Conservation (phyloP, 2,113 vertebrate species). For the Scomber colias region DNA sequence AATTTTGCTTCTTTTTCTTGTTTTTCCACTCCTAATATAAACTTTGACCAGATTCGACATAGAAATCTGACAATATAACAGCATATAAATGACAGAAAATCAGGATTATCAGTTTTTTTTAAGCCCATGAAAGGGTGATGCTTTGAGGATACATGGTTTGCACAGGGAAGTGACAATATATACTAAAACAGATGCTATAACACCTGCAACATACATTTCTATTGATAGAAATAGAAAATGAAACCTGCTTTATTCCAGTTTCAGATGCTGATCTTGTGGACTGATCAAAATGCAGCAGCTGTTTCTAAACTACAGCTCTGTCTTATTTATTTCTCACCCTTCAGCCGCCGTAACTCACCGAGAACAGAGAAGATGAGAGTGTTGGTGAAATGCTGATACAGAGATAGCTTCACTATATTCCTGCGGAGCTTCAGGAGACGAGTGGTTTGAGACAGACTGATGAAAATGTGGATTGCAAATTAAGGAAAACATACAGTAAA, state of each 20-base stretch:
- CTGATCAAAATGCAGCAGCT: neutral
- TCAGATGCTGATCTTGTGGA: neutral
- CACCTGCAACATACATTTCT: neutral
- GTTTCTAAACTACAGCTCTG: neutral
- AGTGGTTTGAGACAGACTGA: slow-evolving; percentile 96
- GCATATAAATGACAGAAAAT: too few relatives aligned
- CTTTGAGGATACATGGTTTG: too few relatives aligned
- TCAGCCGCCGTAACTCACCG: slow-evolving; percentile 84
- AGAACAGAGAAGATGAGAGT: slow-evolving; percentile 95
- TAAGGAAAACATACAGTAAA: slow-evolving; percentile 85
- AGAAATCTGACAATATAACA: too few relatives aligned
- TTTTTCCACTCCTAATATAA: too few relatives aligned
- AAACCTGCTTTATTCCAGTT: neutral
- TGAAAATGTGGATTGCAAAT: slow-evolving; percentile 92
- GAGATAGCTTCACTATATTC: slow-evolving; percentile 95
- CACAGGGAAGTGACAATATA: too few relatives aligned
- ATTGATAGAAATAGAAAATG: neutral
- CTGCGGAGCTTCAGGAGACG: slow-evolving; percentile 94
- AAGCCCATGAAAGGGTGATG: too few relatives aligned
- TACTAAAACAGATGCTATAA: too few relatives aligned
- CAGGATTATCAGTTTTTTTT: too few relatives aligned
- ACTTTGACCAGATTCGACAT: too few relatives aligned
- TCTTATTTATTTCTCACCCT: neutral
- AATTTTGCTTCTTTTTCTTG: too few relatives aligned
- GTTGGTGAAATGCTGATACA: slow-evolving; percentile 97